Conservation (phyloP, 1,140 invertebrate genomes). For the Heliconius eleuchia region DNA sequence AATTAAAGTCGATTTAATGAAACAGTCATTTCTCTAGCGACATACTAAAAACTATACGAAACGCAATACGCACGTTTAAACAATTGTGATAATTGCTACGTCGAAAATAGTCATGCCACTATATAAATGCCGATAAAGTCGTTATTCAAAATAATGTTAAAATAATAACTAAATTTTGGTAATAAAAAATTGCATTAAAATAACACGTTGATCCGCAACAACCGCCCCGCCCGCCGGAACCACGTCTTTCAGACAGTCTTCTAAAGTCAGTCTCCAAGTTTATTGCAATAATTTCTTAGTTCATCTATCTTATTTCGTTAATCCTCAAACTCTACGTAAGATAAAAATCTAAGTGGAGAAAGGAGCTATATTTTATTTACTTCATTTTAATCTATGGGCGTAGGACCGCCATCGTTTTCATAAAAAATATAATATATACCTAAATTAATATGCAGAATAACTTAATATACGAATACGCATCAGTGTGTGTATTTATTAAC, state of each 20-base stretch:
- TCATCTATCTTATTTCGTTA: constrained; percentile 49
- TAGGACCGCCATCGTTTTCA: constrained; percentile 27
- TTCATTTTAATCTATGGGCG: constrained; percentile 36
- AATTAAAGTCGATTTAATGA: constrained; percentile 16
- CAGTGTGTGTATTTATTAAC: constrained; percentile 55
- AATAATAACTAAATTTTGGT: constrained; percentile 48
- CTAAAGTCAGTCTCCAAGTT: constrained; percentile 79
- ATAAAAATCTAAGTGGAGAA: constrained; percentile 47
- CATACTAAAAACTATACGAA: constrained; percentile 10
- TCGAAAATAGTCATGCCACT: constrained; percentile 21
- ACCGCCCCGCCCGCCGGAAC: constrained; percentile 36
- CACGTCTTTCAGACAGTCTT: constrained; percentile 77
- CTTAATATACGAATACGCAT: constrained; percentile 63
- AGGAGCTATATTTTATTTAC: constrained; percentile 44
- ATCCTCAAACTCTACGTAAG: constrained; percentile 43
- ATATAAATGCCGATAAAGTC: constrained; percentile 32
- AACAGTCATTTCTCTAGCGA: constrained; percentile 22
- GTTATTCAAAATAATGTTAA: constrained; percentile 38
- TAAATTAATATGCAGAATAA: constrained; percentile 70
- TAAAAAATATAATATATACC: constrained; percentile 55
- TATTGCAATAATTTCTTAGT: constrained; percentile 76
- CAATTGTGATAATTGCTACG: not conserved
- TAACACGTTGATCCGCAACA: constrained; percentile 29
- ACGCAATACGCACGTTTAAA: constrained; percentile 10
- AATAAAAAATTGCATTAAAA: constrained; percentile 40